A percentile compares a stretch with the other conserved stretches of the same genome.
Conservation (phyloP, 2,888 invertebrate species). For the Harpagoxenus sublaevis region DNA sequence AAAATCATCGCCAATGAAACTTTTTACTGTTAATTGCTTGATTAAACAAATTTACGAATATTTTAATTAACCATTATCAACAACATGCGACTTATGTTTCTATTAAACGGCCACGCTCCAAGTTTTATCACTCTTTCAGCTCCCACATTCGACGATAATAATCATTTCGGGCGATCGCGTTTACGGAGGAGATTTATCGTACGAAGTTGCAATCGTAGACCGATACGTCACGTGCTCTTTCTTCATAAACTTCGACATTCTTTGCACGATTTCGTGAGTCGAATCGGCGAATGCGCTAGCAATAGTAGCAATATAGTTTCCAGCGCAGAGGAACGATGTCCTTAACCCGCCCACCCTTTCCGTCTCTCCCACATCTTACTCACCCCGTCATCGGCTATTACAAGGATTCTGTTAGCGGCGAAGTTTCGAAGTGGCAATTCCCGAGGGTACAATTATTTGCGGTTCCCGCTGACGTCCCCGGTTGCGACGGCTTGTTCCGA, state of each 20-base stretch:
- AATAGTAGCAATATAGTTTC: slow-evolving; percentile 58
- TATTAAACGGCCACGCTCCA: background rate
- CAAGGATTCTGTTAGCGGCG: slow-evolving; percentile 76
- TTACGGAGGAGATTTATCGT: slow-evolving; percentile 32
- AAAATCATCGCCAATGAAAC: background rate
- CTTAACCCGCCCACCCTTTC: slow-evolving; percentile 57
- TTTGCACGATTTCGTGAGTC: slow-evolving; percentile 69
- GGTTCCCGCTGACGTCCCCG: slow-evolving; percentile 61
- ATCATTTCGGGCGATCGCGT: slow-evolving; percentile 30
- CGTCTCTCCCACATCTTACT: slow-evolving; percentile 37
- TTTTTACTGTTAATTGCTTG: background rate
- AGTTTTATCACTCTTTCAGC: background rate
- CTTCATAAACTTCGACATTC: slow-evolving; percentile 60
- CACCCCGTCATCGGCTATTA: slow-evolving; percentile 72
- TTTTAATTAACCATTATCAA: background rate
- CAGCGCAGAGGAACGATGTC: slow-evolving; percentile 58
- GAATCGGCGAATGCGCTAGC: slow-evolving; percentile 59
- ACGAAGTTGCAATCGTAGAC: slow-evolving; percentile 62
- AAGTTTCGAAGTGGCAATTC: slow-evolving; percentile 80
- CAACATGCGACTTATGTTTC: background rate
- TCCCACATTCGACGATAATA: slow-evolving; percentile 17
- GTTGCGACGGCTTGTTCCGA: slow-evolving; percentile 8
- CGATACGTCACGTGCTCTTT: slow-evolving; percentile 64
- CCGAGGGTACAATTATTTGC: slow-evolving; percentile 78
- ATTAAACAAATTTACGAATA: slow-evolving; percentile 4